Base-by-base conservation (phyloP, 2,888 invertebrate genomes). In the Scaptomyza reducta region DNA sequence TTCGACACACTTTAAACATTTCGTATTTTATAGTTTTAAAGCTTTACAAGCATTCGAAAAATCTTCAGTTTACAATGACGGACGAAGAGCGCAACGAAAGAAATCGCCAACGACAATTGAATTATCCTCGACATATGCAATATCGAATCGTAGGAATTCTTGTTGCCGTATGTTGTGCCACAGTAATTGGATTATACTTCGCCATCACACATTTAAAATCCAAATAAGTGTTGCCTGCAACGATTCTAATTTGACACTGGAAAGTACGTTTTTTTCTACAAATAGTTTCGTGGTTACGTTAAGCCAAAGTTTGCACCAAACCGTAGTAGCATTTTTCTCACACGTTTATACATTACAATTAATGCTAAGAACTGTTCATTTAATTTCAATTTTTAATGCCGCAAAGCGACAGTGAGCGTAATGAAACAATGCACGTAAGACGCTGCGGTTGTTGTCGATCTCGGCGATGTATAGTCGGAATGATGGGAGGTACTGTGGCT, bases 201-300 rank as follows among this genome's bases (percentile, higher is more conserved):
- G 5, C 3, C 13, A 6, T 18, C 18, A n/a, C 18, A 13, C 2
- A 47, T 14, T 5, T 13, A 16, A 7, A 13, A 6, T 18, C 16
- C 18, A 31, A 25, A 27, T 45, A 25, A 14, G 5, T 14, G 14
- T 4, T 4, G 13, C 7, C 44, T 5, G n/a, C 25, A 13, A 6
- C 7, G 6, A 7, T 27, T 22, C 3, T 22, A 22, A 22, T 22
- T 22, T 22, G 1, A 22, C 22, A 27, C 6, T 27, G 7, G 27
- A 27, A 27, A 27, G 22, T 7, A 4, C 6, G 27, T 27, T 27
- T 6, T 27, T 27, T 27, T 27, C 5, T 27, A 27, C 2, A 27
- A 27, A 27, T 1, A 29, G 13, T 35, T 35, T 35, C 31, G 31
- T 6, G 46, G 61, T 6, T 75, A 80, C 50, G 64, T 72, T 0